A percentile compares a stretch with the other conserved stretches of the same genome.
Conservation (phyloP, 2,888 invertebrate species). For the Zonitis immaculata region DNA sequence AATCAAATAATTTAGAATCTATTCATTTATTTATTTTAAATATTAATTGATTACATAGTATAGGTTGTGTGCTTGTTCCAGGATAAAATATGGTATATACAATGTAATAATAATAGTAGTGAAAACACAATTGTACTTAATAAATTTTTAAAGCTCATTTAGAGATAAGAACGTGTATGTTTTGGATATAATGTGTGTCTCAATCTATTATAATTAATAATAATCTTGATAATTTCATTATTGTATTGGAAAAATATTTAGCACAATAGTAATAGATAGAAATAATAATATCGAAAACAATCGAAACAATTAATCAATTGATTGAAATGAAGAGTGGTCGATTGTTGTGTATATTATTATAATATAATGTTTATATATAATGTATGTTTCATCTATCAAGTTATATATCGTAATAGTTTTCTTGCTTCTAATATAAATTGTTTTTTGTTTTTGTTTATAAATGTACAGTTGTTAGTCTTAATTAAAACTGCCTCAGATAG, state of each 20-base stretch:
- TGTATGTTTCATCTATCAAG: neutral
- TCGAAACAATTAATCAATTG: too few relatives aligned
- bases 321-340: neutral
- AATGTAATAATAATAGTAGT: conserved; percentile 48
- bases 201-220: too few relatives aligned
- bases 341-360: neutral
- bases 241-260: neutral
- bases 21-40: conserved; percentile 47
- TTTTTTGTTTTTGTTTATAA: too few relatives aligned
- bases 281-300: neutral
- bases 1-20: conserved; percentile 45
- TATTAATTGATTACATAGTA: conserved; percentile 52
- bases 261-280: neutral
- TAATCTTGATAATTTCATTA: neutral
- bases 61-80: conserved; percentile 49
- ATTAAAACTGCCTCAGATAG: conserved; percentile 44
- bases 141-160: conserved; percentile 45
- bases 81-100: conserved; percentile 51
- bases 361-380: neutral
- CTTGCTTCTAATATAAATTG: conserved; percentile 32
- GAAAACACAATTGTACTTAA: conserved; percentile 48
- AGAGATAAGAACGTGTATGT: conserved; percentile 28
- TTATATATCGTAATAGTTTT: conserved; percentile 4
- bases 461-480: conserved; percentile 39
- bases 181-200: conserved; percentile 1